These are phyloP conservation scores for Thymallus thymallus DNA, from an alignment of 2,113 vertebrate genomes.

Conservation along the genomic window DNA sequence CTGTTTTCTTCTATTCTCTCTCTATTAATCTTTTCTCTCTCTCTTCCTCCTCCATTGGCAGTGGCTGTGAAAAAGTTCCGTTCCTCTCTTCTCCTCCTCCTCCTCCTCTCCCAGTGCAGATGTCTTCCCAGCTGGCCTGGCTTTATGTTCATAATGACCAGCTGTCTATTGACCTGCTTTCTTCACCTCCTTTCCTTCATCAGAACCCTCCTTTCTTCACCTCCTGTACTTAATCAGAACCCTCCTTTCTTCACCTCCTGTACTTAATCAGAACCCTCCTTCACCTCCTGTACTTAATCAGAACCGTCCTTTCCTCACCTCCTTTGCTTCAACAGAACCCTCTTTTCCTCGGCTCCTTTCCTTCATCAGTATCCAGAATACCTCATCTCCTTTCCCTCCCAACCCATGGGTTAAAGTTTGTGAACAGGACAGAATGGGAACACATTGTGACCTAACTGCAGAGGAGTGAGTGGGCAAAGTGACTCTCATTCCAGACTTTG, in stretches of 20 bases:
- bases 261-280: too few relatives aligned
- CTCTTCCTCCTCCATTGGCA: not conserved
- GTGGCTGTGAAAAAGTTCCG: not conserved
- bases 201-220: not conserved
- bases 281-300: too few relatives aligned
- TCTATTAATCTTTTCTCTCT: not conserved
- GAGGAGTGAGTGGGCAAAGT: constrained; percentile 20
- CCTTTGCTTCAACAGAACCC: too few relatives aligned
- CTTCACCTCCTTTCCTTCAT: not conserved
- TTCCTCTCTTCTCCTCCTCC: not conserved
- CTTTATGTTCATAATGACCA: not conserved
- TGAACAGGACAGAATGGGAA: not conserved
- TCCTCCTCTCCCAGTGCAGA: constrained; percentile 9
- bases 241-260: too few relatives aligned
- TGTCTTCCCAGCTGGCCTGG: constrained; percentile 22
- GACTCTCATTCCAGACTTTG: not conserved
- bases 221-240: not conserved
- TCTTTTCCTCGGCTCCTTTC: too few relatives aligned
- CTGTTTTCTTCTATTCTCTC: not conserved
- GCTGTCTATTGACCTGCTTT: constrained; percentile 1
- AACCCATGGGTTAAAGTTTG: too few relatives aligned
- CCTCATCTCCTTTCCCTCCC: too few relatives aligned
- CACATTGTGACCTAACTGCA: not conserved
- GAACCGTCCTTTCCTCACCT: too few relatives aligned
- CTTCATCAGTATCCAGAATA: too few relatives aligned